Evolutionary conservation across 2,113 vertebrate species (phyloP).

Genomic region (Macroglossus sobrinus): DNA sequence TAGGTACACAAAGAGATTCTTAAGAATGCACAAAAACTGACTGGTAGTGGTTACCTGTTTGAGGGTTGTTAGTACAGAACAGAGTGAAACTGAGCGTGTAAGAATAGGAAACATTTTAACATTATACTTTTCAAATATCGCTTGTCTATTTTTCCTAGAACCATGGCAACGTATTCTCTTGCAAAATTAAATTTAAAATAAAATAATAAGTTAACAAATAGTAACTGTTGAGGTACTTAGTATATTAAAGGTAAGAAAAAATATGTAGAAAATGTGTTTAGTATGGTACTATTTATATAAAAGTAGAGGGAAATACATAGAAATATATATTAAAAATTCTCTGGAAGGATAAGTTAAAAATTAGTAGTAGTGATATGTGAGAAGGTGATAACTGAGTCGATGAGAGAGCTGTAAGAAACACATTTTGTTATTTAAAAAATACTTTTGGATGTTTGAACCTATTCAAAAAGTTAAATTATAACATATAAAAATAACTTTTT

Average conservation of each 20-base stretch:
- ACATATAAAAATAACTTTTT: background rate
- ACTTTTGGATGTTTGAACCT: background rate
- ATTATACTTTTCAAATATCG: background rate
- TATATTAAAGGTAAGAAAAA: background rate
- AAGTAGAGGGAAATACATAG: background rate
- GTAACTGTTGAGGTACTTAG: background rate
- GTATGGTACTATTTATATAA: background rate
- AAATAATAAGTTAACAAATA: background rate
- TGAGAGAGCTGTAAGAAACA: background rate
- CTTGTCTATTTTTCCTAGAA: background rate
- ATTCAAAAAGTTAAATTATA: background rate
- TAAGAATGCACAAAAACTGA: background rate
- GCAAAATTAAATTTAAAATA: conserved; percentile 41
- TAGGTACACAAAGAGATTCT: background rate
- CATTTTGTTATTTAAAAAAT: background rate
- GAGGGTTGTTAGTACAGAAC: background rate
- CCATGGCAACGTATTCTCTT: background rate
- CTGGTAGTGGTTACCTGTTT: fast-evolving
- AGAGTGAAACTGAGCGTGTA: background rate
- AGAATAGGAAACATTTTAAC: background rate
- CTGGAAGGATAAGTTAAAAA: background rate
- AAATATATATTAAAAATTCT: background rate
- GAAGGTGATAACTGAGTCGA: background rate
- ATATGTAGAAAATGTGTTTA: background rate
- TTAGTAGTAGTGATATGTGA: background rate